Conservation (phyloP, 2,113 vertebrate genomes). For the Agelaius tricolor region DNA sequence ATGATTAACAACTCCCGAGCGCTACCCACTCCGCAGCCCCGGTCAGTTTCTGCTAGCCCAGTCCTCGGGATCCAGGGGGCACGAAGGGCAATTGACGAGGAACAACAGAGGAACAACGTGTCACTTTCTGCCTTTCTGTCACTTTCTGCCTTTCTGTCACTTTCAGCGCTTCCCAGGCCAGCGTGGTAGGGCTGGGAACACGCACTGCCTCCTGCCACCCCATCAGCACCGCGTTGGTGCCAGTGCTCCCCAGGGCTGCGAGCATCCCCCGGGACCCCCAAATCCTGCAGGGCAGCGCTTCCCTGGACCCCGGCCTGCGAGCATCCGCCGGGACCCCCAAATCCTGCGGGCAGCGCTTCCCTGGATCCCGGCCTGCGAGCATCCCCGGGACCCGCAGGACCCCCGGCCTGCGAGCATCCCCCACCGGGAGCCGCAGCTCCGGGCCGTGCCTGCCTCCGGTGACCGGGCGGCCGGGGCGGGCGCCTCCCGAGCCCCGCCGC, state of each 20-base stretch:
- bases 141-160: not conserved
- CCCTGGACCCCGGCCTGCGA: not conserved
- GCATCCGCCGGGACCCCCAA: not conserved
- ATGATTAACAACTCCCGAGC: not conserved
- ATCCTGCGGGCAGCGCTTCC: too few species aligned
- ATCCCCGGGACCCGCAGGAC: not conserved
- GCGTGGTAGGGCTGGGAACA: not conserved
- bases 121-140: not conserved
- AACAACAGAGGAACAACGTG: too few species aligned
- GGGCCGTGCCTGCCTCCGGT: not conserved
- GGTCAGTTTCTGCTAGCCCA: not conserved
- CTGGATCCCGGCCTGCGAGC: not conserved
- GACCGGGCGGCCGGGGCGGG: not conserved
- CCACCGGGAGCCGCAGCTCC: not conserved
- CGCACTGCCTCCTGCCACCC: not conserved
- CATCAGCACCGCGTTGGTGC: rapidly evolving
- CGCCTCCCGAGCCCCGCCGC: not conserved
- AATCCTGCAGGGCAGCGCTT: too few species aligned
- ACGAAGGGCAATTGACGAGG: rapidly evolving
- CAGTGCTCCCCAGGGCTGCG: rapidly evolving
- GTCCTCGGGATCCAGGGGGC: not conserved
- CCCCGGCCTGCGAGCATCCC: not conserved
- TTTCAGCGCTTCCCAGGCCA: not conserved
- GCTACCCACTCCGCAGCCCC: not conserved
- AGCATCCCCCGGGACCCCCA: not conserved